phyloP scores from a whole-genome alignment of 2,888 invertebrate species.

The Drosophila cyrtoloma region DNA sequence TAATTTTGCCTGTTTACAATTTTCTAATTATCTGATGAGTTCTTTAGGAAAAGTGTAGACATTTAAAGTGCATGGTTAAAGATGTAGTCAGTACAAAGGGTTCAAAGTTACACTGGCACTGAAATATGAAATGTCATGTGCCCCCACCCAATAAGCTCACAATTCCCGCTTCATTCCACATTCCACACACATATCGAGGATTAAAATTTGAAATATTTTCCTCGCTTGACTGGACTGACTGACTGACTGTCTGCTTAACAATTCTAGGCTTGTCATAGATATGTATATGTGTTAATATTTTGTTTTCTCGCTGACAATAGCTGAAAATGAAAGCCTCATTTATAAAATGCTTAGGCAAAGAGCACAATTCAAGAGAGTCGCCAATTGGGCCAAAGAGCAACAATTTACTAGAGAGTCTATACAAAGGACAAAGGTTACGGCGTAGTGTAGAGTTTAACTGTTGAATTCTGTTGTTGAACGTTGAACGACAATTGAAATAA shows the following conservation, averaged over 20 bases:
- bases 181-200: conserved; percentile 10
- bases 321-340: conserved; percentile 80
- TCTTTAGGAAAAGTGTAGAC: neutral
- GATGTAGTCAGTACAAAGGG: neutral
- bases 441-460: conserved; percentile 74
- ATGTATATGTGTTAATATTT: neutral
- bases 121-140: conserved; percentile 29
- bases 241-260: conserved; percentile 7
- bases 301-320: conserved; percentile 53
- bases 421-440: conserved; percentile 1
- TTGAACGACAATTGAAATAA: neutral
- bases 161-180: neutral
- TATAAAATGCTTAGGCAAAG: conserved; percentile 30
- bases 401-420: neutral
- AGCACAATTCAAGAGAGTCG: conserved; percentile 25
- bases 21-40: neutral
- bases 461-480: conserved; percentile 58
- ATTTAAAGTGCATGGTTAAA: neutral
- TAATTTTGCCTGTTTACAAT: neutral
- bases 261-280: conserved; percentile 35
- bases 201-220: conserved; percentile 38
- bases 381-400: conserved; percentile 21
- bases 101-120: neutral
- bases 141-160: no score
- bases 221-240: conserved; percentile 14